Evolutionary conservation across 1,140 invertebrate species (phyloP).

Genomic region (Mya arenaria): DNA sequence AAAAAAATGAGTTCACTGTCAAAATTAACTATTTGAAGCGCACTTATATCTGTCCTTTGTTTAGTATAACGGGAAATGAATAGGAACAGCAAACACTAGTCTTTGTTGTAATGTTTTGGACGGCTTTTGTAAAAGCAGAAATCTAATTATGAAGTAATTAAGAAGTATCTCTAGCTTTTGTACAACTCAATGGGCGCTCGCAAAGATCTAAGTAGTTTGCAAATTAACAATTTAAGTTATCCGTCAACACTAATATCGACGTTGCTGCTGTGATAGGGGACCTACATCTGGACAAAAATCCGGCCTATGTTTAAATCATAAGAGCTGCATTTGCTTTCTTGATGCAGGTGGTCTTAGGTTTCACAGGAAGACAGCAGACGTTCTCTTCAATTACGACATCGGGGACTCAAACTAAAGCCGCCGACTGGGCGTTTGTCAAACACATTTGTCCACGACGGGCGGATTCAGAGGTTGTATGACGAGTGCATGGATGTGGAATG

Average conservation of each 20-base stretch:
- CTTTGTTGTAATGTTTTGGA: too few species aligned
- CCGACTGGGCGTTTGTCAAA: neutral
- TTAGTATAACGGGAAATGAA: too few species aligned
- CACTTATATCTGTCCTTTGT: neutral
- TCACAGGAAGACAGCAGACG: conserved; percentile 6
- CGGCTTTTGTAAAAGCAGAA: too few species aligned
- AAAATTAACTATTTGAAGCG: neutral
- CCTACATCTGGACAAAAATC: neutral
- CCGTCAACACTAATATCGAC: conserved; percentile 21
- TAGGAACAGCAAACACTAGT: too few species aligned
- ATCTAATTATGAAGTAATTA: too few species aligned
- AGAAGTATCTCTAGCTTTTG: too few species aligned
- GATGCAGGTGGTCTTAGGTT: conserved; percentile 10
- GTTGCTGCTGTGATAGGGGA: neutral
- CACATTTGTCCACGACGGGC: too few species aligned
- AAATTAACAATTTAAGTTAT: conserved; percentile 46
- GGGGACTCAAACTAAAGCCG: neutral
- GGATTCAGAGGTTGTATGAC: too few species aligned
- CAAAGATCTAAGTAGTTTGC: too few species aligned
- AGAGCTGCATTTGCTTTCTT: conserved; percentile 18
- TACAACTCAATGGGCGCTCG: too few species aligned
- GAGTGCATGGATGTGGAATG: too few species aligned
- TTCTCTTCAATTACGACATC: conserved; percentile 1
- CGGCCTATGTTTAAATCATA: neutral
- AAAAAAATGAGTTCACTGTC: neutral